Percentiles rank a stretch among this genome's conserved stretches.
Conservation (phyloP, 2,888 invertebrate species). For the Lasioglossum calceatum region DNA sequence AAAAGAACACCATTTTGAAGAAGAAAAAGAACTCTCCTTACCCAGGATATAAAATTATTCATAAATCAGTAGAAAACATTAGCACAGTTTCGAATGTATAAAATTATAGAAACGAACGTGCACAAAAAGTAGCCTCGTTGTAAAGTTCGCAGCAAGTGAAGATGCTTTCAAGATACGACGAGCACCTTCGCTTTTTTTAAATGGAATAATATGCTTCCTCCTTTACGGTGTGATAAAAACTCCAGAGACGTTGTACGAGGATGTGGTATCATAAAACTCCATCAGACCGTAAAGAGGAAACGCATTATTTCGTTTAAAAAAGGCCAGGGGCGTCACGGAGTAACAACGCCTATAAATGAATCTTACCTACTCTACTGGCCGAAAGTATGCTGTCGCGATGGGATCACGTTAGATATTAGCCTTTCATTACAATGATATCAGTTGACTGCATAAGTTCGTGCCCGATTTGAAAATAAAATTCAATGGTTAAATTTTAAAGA, state of each 20-base stretch:
- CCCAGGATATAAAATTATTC: not conserved
- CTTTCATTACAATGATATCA: not conserved
- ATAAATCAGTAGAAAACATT: not conserved
- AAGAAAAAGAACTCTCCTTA: not conserved
- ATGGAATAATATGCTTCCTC: conserved; percentile 26
- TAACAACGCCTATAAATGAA: conserved; percentile 9
- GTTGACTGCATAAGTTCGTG: too few relatives aligned
- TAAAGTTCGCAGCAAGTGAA: conserved; percentile 5
- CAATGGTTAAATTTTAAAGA: too few relatives aligned
- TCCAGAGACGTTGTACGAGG: conserved; percentile 4
- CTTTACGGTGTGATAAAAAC: conserved; percentile 25
- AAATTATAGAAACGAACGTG: conserved; percentile 1
- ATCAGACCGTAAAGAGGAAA: conserved; percentile 15
- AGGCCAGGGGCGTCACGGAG: not conserved
- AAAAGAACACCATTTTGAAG: not conserved
- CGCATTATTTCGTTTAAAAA: not conserved
- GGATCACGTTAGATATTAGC: not conserved
- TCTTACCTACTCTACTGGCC: not conserved
- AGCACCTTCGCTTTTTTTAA: conserved; percentile 10
- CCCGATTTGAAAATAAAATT: too few relatives aligned
- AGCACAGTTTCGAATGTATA: not conserved
- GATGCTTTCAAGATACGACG: conserved; percentile 14
- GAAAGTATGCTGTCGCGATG: not conserved
- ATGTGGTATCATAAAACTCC: conserved; percentile 21
- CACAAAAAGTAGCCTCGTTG: not conserved